Conservation (phyloP, 1,140 invertebrate genomes). For the Gryon sp. region DNA sequence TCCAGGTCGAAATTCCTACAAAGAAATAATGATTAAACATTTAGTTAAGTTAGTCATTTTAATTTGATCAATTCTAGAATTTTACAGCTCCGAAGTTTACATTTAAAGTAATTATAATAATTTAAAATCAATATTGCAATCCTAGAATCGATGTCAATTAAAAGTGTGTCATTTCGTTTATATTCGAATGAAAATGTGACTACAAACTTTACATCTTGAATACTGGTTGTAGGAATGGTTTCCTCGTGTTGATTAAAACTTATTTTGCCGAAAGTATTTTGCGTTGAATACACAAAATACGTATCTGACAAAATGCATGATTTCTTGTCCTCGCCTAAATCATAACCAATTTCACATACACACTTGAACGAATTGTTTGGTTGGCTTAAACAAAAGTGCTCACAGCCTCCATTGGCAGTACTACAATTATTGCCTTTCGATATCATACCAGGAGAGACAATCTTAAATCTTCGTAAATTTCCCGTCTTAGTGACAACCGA, state of each 20-base stretch:
- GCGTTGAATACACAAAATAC: slow-evolving; percentile 2
- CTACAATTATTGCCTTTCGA: background rate
- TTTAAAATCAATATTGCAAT: background rate
- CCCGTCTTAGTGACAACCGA: background rate
- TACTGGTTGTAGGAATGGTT: slow-evolving; percentile 1
- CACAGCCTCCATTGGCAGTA: slow-evolving; percentile 7
- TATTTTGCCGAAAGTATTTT: background rate
- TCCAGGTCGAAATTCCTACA: slow-evolving; percentile 10
- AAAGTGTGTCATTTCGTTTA: background rate
- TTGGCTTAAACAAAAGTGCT: slow-evolving; percentile 2
- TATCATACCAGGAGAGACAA: background rate
- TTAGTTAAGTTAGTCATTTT: background rate
- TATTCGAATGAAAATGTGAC: background rate
- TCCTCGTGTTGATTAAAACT: background rate
- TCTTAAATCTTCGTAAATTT: background rate
- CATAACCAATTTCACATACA: slow-evolving; percentile 8
- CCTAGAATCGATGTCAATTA: background rate
- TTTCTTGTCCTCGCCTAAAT: background rate
- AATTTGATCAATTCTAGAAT: background rate
- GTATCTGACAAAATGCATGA: background rate
- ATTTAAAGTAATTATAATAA: too few relatives aligned
- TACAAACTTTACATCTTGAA: slow-evolving; percentile 14
- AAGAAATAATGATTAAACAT: background rate
- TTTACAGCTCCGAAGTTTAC: too few relatives aligned
- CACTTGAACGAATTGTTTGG: background rate